Percentiles rank a stretch among this genome's conserved stretches.
Conservation (phyloP, 2,888 invertebrate species). For the Eupithecia centaureata region DNA sequence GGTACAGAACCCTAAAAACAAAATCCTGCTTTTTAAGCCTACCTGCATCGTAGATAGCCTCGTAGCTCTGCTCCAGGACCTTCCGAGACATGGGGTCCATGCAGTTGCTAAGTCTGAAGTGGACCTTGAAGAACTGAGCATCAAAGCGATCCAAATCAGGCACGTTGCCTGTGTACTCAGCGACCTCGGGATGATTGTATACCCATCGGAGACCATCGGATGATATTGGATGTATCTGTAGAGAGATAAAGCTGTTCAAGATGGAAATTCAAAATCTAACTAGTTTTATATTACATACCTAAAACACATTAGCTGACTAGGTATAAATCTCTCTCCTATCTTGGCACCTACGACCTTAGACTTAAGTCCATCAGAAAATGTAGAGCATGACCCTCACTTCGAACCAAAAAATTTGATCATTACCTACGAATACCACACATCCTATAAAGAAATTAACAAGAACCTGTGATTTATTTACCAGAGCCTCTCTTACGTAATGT, state of each 20-base stretch:
- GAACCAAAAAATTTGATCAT: no score
- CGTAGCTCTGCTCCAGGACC: conserved; percentile 54
- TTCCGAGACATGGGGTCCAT: conserved; percentile 56
- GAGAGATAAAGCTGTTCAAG: neutral
- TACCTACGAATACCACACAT: no score
- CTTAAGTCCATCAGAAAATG: no score
- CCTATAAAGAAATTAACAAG: no score
- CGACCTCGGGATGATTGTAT: conserved; percentile 67
- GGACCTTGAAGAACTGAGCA: conserved; percentile 86
- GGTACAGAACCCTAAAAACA: no score
- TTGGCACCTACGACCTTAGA: no score
- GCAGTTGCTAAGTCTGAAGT: conserved; percentile 58
- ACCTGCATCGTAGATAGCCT: conserved; percentile 60
- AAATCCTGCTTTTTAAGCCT: no score
- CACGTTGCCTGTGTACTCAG: conserved; percentile 85
- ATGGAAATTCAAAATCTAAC: neutral
- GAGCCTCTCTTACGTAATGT: no score
- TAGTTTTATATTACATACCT: neutral
- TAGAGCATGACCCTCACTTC: no score
- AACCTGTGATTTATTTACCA: no score
- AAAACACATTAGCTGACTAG: no score
- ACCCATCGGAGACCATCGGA: conserved; percentile 66
- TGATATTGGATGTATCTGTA: conserved; percentile 39
- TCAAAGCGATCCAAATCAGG: conserved; percentile 85
- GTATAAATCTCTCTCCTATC: no score